phyloP scores from a whole-genome alignment of 1,140 invertebrate species.

The Macrosteles quadrilineatus region DNA sequence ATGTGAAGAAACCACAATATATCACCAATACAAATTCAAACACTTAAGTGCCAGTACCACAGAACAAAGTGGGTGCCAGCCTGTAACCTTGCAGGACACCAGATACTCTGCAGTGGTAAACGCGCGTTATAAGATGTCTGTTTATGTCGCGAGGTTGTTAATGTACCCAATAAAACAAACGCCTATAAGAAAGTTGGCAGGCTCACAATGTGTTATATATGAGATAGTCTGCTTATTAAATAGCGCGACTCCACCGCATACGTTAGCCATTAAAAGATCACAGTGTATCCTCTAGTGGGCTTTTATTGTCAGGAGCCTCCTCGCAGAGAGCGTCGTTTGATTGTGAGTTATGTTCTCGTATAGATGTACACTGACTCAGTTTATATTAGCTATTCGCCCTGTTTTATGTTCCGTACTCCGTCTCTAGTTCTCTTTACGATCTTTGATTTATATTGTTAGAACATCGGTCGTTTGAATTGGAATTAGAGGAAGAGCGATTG shows the following conservation, averaged over 20 bases:
- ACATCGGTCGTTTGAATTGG: too few species aligned
- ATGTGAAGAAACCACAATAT: too few species aligned
- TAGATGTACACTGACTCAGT: neutral
- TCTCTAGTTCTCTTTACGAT: too few species aligned
- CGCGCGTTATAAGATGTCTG: neutral
- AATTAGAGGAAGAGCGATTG: too few species aligned
- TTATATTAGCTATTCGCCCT: conserved; percentile 3
- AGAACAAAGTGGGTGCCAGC: too few species aligned
- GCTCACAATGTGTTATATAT: conserved; percentile 20
- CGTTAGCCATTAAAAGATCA: neutral
- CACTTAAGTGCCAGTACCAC: too few species aligned
- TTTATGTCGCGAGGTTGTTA: conserved; percentile 12
- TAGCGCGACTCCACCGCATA: neutral
- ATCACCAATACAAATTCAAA: too few species aligned
- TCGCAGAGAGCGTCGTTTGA: neutral
- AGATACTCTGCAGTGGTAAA: too few species aligned
- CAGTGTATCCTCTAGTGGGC: neutral
- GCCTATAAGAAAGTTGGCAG: conserved; percentile 2
- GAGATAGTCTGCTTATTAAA: conserved; percentile 12
- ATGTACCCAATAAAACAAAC: conserved; percentile 22
- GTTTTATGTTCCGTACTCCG: too few species aligned
- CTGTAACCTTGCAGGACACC: too few species aligned
- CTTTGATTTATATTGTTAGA: too few species aligned
- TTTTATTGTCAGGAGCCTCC: conserved; percentile 11
- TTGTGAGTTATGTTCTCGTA: conserved; percentile 11